Evolutionary conservation across 2,113 vertebrate genomes (phyloP).

Genomic region (Podocnemis expansa): DNA sequence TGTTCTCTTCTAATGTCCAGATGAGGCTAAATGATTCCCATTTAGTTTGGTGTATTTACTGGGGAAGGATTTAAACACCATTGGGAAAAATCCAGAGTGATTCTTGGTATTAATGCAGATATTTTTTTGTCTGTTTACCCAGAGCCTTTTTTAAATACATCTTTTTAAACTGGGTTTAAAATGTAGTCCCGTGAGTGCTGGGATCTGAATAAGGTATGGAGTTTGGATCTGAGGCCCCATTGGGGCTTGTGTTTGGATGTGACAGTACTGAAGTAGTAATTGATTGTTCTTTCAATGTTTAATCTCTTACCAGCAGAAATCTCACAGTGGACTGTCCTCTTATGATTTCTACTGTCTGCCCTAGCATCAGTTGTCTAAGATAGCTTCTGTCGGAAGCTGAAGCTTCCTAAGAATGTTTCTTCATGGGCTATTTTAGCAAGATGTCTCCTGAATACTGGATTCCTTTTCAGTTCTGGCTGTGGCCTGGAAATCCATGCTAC

Average conservation of each 20-base stretch:
- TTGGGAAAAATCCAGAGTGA: neutral
- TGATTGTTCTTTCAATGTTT: neutral
- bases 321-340: neutral
- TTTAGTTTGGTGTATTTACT: neutral
- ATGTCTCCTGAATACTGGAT: neutral
- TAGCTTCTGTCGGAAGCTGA: neutral
- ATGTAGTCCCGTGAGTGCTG: neutral
- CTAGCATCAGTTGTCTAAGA: neutral
- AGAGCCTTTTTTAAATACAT: neutral
- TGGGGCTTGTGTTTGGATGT: neutral
- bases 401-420: neutral
- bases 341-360: neutral
- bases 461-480: neutral
- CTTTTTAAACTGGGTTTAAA: neutral
- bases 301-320: neutral
- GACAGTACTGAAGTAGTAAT: neutral
- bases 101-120: neutral
- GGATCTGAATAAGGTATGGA: neutral
- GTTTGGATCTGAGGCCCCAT: rapidly evolving
- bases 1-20: neutral
- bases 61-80: neutral
- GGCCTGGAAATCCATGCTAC: neutral
- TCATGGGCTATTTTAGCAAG: neutral
- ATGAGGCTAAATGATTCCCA: rapidly evolving
- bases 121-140: neutral